phyloP scores from a whole-genome alignment of 2,797 vertebrate genomes.

The Morelia viridis region DNA sequence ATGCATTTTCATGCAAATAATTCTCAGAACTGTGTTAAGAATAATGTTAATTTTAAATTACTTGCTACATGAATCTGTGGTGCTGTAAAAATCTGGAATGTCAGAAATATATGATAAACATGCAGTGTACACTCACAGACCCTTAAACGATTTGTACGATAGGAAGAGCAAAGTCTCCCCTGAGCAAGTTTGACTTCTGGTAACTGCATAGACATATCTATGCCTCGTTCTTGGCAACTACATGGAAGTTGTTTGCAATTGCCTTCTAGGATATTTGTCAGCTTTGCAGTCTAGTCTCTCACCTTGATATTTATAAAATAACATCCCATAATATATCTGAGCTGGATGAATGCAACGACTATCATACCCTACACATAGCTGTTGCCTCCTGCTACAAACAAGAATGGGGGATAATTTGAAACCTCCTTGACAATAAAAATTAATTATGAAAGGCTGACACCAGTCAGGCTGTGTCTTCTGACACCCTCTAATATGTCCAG shows the following conservation, averaged over 20 bases:
- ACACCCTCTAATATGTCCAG: background rate
- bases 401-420: background rate
- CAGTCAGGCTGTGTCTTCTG: background rate
- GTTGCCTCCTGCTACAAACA: background rate
- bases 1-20: background rate
- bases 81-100: background rate
- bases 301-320: background rate
- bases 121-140: background rate
- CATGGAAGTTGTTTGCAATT: background rate
- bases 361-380: background rate
- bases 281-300: conserved; percentile 1
- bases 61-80: background rate
- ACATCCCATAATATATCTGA: background rate
- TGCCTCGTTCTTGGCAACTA: background rate
- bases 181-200: background rate
- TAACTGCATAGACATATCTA: background rate
- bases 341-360: background rate
- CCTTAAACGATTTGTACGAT: background rate
- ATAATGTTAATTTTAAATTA: background rate
- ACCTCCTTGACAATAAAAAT: background rate
- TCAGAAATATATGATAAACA: background rate
- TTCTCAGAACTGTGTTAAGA: background rate
- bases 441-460: background rate
- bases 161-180: background rate
- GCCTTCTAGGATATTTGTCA: background rate